Conservation (phyloP, 1,140 invertebrate genomes). For the Drosophila teissieri region DNA sequence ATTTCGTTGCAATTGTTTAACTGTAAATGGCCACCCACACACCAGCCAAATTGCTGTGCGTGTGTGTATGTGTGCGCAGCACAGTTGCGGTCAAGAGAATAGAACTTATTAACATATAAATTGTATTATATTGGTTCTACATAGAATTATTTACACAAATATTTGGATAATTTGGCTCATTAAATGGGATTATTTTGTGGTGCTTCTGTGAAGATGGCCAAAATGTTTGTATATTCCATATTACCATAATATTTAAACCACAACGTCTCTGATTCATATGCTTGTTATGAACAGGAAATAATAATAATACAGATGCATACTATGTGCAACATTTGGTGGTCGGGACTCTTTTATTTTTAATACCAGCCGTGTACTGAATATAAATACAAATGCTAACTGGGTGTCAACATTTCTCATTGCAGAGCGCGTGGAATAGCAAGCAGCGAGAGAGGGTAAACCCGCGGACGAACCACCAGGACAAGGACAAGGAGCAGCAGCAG, state of each 20-base stretch:
- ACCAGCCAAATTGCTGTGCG: not conserved
- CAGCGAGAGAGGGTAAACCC: not conserved
- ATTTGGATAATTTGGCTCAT: too few species aligned
- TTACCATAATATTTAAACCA: not conserved
- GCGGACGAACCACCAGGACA: not conserved
- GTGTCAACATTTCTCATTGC: slow-evolving; percentile 17
- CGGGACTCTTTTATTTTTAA: slow-evolving; percentile 25
- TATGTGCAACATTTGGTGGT: not conserved
- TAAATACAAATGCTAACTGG: slow-evolving; percentile 40
- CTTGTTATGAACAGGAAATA: slow-evolving; percentile 9
- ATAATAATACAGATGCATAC: not conserved
- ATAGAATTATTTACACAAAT: too few species aligned
- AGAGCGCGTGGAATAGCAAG: slow-evolving; percentile 19
- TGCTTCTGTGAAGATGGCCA: too few species aligned
- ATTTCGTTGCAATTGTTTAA: slow-evolving; percentile 22
- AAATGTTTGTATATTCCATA: not conserved
- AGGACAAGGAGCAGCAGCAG: slow-evolving; percentile 5
- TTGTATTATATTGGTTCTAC: too few species aligned
- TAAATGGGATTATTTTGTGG: too few species aligned
- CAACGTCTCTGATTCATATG: slow-evolving; percentile 18
- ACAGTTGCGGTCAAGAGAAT: slow-evolving; percentile 3
- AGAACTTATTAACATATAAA: not conserved
- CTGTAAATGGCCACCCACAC: slow-evolving; percentile 7
- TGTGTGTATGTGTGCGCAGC: not conserved
- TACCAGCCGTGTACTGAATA: slow-evolving; percentile 30